Conservation (phyloP, 2,113 vertebrate species). For the Lamprologus tigripictilis region DNA sequence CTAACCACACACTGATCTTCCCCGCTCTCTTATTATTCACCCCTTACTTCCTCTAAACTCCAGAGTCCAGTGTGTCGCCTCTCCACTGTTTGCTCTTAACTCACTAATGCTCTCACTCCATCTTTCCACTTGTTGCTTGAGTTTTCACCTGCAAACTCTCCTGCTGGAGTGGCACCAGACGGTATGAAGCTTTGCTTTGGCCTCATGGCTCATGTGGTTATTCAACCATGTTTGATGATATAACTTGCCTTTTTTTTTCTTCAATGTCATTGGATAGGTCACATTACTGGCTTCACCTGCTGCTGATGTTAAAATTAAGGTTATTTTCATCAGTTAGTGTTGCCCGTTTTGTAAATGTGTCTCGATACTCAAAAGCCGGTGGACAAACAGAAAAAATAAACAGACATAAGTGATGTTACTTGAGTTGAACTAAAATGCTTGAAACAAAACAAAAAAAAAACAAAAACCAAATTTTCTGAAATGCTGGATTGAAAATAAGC, state of each 20-base stretch:
- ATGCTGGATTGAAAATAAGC: neutral
- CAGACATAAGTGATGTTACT: neutral
- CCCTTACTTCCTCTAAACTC: neutral
- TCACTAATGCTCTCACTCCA: constrained; percentile 20
- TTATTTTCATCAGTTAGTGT: neutral
- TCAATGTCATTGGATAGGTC: neutral
- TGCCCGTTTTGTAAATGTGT: neutral
- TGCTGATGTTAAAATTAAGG: neutral
- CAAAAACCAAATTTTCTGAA: neutral
- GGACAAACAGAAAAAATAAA: neutral
- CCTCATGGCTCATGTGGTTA: constrained; percentile 1
- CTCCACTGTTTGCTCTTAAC: neutral
- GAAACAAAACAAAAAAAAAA: neutral
- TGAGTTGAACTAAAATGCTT: neutral
- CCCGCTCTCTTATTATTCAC: neutral
- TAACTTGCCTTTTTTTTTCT: neutral
- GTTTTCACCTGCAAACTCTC: constrained; percentile 9
- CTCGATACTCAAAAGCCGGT: neutral
- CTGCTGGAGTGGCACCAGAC: constrained; percentile 32
- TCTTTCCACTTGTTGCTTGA: constrained; percentile 22
- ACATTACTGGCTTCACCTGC: neutral
- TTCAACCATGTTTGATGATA: neutral
- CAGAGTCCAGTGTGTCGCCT: neutral
- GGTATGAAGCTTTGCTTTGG: neutral
- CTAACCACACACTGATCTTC: constrained; percentile 23